These are phyloP conservation scores for Seriola dumerili DNA, from an alignment of 2,113 vertebrate genomes.

Conservation along the genomic window DNA sequence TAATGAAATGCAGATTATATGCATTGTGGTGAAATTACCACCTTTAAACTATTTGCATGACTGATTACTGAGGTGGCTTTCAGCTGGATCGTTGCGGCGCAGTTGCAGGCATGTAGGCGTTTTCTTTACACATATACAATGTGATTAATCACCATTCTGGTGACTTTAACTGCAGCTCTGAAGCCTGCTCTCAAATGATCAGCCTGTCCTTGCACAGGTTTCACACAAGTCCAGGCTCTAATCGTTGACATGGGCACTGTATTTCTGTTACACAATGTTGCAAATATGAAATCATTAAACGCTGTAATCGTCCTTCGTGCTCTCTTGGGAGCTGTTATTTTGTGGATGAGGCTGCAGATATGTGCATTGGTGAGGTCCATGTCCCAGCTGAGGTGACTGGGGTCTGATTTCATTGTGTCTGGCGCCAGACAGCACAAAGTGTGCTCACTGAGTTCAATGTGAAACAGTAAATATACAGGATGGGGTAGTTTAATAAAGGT, in stretches of 20 bases:
- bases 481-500: slow-evolving; percentile 18
- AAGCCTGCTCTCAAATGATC: slow-evolving; percentile 43
- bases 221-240: slow-evolving; percentile 37
- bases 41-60: slow-evolving; percentile 64
- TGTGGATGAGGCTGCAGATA: background rate
- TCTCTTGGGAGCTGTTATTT: slow-evolving; percentile 45
- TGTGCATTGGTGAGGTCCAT: background rate
- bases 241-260: slow-evolving; percentile 55
- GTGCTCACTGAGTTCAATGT: slow-evolving; percentile 6
- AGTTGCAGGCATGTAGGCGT: slow-evolving; percentile 33
- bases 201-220: slow-evolving; percentile 59
- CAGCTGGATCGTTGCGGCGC: slow-evolving; percentile 17
- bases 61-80: slow-evolving; percentile 41
- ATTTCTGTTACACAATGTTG: slow-evolving; percentile 55
- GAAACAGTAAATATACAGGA: slow-evolving; percentile 54
- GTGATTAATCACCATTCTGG: slow-evolving; percentile 56
- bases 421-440: slow-evolving; percentile 45
- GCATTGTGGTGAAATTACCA: slow-evolving; percentile 44
- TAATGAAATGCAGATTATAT: slow-evolving; percentile 62
- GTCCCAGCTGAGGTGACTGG: slow-evolving; percentile 38
- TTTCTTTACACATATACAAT: slow-evolving; percentile 64
- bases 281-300: slow-evolving; percentile 73
- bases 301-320: slow-evolving; percentile 47
- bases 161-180: slow-evolving; percentile 45
- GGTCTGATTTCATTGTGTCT: slow-evolving; percentile 58